Percentiles rank a stretch among this genome's conserved stretches.
Evolutionary conservation across 2,888 invertebrate genomes (phyloP).

Genomic region (Aelia acuminata): DNA sequence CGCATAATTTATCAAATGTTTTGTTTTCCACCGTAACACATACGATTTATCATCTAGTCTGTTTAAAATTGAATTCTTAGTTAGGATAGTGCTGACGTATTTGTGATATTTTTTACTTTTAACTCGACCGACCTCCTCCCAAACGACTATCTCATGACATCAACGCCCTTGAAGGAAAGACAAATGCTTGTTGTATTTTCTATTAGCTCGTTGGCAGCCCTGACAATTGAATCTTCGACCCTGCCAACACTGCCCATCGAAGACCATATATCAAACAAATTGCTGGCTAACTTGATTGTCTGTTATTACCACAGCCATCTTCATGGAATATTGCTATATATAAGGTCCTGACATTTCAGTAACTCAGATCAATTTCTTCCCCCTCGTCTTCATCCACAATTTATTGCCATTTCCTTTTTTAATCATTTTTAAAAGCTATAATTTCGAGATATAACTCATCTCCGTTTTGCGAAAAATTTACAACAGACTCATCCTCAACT

Average conservation of each 20-base stretch:
- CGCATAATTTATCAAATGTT: too few species aligned
- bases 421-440: background rate
- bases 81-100: too few species aligned
- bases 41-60: too few species aligned
- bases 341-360: background rate
- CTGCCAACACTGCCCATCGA: background rate
- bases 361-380: background rate
- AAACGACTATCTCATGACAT: background rate
- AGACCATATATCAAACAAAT: background rate
- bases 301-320: background rate
- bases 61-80: too few species aligned
- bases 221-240: constrained; percentile 29
- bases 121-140: background rate
- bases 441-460: background rate
- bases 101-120: background rate
- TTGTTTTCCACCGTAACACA: too few species aligned
- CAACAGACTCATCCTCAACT: background rate
- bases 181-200: background rate
- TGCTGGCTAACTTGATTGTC: background rate
- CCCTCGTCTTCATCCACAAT: background rate
- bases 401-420: background rate
- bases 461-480: background rate
- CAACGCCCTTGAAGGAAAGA: background rate
- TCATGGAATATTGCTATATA: background rate
- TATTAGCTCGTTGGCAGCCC: constrained; percentile 18